Evolutionary conservation across 1,140 invertebrate species (phyloP), one percentile per base, ranked within the genome.

Genomic region (Hyles vespertilio): DNA sequence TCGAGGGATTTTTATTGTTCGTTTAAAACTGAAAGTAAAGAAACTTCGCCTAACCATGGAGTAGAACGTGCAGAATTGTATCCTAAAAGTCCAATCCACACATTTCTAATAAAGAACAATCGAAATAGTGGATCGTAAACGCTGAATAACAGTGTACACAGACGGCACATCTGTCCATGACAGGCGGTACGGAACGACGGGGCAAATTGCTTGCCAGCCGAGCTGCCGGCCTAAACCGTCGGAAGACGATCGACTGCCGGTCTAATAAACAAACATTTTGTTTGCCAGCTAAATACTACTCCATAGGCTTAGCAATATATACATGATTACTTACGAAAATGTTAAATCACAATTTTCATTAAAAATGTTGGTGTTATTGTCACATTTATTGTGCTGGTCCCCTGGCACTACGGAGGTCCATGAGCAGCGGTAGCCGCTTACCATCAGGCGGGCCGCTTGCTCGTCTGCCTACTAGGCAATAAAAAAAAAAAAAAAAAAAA

Each of bases 91-190:
- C 36, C 36, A 40, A 40, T 40, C 36, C 36, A 40, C 36, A 40
- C 36, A 40, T 40, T 40, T 54, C 43, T 43, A 54, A 44, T 44
- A 45, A 54, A 54, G 36, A 45, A 45, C 34, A 34, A 54, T 9
- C 43, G 10, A 54, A 44, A 54, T 36, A 44, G 12, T 8, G 8
- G 52, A 40, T 40, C 36, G 36, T 40, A 40, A 40, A 40, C 36
- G 36, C 36, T 40, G 36, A 48, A 12, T 48, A 10, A 47, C 32
- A 47, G 55, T 34, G 55, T 32, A 33, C n/a, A 46, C n/a, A 56
- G 46, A n/a, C 44, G 36, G 55, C 55, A 34, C 45, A 48, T 56
- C 55, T 56, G 55, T 44, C 32, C 32, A 3, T 56, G 55, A 56
- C 55, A 47, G 55, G 32, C 46, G 55, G 33, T 32, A 36, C 3